Percentiles rank a stretch among this genome's conserved stretches.
Evolutionary conservation across 2,797 vertebrate genomes (phyloP).

Genomic region (Sorex maritimensis): DNA sequence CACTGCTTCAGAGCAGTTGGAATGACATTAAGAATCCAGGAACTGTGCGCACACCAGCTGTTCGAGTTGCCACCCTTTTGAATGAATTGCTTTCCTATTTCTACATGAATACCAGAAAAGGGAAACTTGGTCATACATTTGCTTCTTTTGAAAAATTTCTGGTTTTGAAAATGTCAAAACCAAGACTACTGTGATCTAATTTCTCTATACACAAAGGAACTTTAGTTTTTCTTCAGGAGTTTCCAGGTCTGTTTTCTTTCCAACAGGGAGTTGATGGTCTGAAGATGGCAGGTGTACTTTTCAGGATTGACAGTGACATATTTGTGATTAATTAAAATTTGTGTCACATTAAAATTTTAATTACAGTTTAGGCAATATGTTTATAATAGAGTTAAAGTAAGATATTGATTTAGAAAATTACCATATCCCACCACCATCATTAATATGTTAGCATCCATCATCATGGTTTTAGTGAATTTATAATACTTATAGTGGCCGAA

Average conservation of each 20-base stretch:
- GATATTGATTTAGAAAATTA: too few relatives aligned
- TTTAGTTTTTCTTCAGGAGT: background rate
- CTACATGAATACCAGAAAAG: background rate
- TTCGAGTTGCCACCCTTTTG: background rate
- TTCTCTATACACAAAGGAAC: background rate
- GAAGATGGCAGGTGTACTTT: slow-evolving; percentile 28
- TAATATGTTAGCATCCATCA: background rate
- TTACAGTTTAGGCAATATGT: too few relatives aligned
- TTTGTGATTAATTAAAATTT: slow-evolving; percentile 30
- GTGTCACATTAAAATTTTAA: background rate
- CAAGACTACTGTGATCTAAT: background rate
- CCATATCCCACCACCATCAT: too few relatives aligned
- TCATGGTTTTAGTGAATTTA: slow-evolving; percentile 42
- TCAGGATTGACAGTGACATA: background rate
- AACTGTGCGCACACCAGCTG: background rate
- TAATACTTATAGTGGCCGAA: too few relatives aligned
- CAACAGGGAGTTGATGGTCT: background rate
- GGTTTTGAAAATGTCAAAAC: background rate
- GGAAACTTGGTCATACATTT: background rate
- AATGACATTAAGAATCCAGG: slow-evolving; percentile 4
- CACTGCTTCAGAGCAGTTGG: background rate
- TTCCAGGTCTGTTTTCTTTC: slow-evolving; percentile 15
- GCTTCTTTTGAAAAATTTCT: background rate
- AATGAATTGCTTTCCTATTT: slow-evolving; percentile 35
- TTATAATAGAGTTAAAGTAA: too few relatives aligned